A percentile compares a stretch with the other conserved stretches of the same genome.
These are phyloP conservation scores for Eristalis pertinax DNA, from an alignment of 2,888 invertebrate genomes.

Conservation along the genomic window DNA sequence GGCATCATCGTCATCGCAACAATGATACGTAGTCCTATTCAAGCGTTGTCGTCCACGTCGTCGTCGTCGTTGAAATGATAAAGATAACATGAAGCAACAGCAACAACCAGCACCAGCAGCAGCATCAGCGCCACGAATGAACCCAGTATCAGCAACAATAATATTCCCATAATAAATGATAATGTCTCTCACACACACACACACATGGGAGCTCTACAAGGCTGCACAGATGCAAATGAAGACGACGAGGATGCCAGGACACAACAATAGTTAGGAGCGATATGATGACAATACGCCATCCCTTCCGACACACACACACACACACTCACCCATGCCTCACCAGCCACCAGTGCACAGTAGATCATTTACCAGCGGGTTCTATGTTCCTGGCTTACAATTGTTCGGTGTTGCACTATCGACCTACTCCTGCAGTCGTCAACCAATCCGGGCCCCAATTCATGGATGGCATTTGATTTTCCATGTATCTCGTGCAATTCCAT, in stretches of 20 bases:
- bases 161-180: conserved; percentile 69
- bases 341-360: conserved; percentile 17
- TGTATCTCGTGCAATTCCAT: conserved; percentile 13
- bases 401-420: conserved; percentile 46
- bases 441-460: not conserved
- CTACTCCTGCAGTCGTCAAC: conserved; percentile 32
- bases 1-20: conserved; percentile 61
- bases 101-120: conserved; percentile 54
- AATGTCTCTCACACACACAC: conserved; percentile 40
- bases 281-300: conserved; percentile 38
- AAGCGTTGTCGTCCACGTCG: conserved; percentile 14
- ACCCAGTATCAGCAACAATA: conserved; percentile 68
- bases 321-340: not conserved
- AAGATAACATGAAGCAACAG: conserved; percentile 69
- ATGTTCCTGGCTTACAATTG: conserved; percentile 35
- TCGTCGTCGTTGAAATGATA: conserved; percentile 55
- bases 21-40: conserved; percentile 61
- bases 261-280: conserved; percentile 55
- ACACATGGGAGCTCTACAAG: conserved; percentile 5
- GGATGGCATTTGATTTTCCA: conserved; percentile 53
- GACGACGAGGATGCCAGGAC: conserved; percentile 41
- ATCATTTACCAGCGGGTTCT: conserved; percentile 49
- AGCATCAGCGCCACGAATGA: conserved; percentile 17
- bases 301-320: not conserved
- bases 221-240: conserved; percentile 59